Conservation (phyloP, 2,113 vertebrate genomes). For the Psettodes erumei region DNA sequence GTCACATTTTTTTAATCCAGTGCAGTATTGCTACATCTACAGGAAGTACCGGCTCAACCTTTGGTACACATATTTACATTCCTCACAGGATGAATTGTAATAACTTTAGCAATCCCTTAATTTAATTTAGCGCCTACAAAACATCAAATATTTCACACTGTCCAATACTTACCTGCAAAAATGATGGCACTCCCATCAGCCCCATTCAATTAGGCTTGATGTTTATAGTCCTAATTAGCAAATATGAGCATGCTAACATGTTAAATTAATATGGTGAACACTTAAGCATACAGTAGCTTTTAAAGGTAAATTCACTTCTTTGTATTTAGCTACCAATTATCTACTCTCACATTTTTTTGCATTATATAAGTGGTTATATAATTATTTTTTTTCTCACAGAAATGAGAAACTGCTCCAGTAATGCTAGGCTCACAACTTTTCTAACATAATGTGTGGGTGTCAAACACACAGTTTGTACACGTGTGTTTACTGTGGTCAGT, state of each 20-base stretch:
- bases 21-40: too few relatives aligned
- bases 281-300: too few relatives aligned
- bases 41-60: too few relatives aligned
- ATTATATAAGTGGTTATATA: neutral
- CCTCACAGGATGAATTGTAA: too few relatives aligned
- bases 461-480: neutral
- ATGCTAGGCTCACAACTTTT: neutral
- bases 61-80: too few relatives aligned
- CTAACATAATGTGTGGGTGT: neutral
- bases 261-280: neutral
- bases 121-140: neutral
- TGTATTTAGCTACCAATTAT: too few relatives aligned
- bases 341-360: too few relatives aligned
- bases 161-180: neutral
- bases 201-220: too few relatives aligned
- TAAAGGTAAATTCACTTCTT: too few relatives aligned
- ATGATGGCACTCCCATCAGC: neutral
- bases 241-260: too few relatives aligned
- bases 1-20: neutral
- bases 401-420: neutral
- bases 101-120: neutral
- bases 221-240: too few relatives aligned
- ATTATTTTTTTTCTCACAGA: neutral
- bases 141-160: neutral
- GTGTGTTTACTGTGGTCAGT: constrained; percentile 30